Evolutionary conservation across 2,888 invertebrate species (phyloP).

Genomic region (Anodontia alba): DNA sequence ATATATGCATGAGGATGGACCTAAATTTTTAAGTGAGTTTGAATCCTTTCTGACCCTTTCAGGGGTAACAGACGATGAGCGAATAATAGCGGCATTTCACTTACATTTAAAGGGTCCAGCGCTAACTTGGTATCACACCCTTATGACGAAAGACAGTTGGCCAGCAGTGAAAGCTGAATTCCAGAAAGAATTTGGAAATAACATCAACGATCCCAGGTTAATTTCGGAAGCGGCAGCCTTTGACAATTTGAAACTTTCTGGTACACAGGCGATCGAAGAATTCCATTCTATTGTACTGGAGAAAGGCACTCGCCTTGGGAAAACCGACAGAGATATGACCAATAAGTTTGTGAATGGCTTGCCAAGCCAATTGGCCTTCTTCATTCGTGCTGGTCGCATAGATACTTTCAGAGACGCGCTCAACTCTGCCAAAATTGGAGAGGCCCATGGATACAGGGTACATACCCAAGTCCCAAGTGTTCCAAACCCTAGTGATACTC

Average conservation of each 20-base stretch:
- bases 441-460: constrained; percentile 26
- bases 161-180: neutral
- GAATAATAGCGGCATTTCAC: constrained; percentile 29
- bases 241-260: constrained; percentile 20
- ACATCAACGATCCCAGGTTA: constrained; percentile 19
- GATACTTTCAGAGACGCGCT: constrained; percentile 23
- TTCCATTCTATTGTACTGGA: constrained; percentile 39
- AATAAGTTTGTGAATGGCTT: constrained; percentile 33
- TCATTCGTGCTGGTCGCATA: constrained; percentile 32
- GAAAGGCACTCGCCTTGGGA: constrained; percentile 30
- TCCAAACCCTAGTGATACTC: neutral
- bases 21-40: neutral
- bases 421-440: constrained; percentile 19
- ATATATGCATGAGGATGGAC: constrained; percentile 33
- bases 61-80: neutral
- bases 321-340: constrained; percentile 29
- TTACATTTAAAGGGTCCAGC: constrained; percentile 39
- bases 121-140: constrained; percentile 20
- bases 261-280: constrained; percentile 30
- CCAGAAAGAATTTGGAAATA: neutral
- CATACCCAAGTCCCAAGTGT: neutral
- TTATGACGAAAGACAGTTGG: constrained; percentile 17
- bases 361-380: constrained; percentile 33
- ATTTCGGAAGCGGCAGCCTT: constrained; percentile 35
- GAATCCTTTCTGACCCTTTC: constrained; percentile 9